Conservation (phyloP, 1,140 invertebrate genomes). For the Cataglyphis hispanica region DNA sequence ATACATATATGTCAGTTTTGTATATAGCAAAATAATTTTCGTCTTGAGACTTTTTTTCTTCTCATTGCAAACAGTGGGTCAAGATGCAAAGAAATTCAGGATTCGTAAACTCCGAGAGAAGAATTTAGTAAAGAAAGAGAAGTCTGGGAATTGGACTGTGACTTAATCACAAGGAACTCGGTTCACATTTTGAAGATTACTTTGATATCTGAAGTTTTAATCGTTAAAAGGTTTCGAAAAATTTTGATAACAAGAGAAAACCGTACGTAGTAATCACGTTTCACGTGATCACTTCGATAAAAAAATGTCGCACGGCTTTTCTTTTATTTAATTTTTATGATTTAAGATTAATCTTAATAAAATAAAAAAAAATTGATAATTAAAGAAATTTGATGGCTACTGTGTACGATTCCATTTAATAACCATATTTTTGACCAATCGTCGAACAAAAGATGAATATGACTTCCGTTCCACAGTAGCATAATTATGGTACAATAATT, state of each 20-base stretch:
- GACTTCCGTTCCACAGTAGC: constrained; percentile 8
- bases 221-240: neutral
- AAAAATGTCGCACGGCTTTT: neutral
- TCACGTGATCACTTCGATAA: neutral
- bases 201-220: neutral
- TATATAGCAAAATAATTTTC: neutral
- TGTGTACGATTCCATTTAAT: neutral
- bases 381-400: neutral
- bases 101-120: neutral
- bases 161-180: constrained; percentile 4
- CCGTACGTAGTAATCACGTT: neutral
- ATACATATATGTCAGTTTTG: neutral
- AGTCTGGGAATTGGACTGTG: neutral
- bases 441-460: neutral
- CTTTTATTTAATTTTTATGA: neutral
- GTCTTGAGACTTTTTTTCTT: neutral
- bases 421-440: neutral
- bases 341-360: neutral
- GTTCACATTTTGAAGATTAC: constrained; percentile 1
- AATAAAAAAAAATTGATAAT: neutral
- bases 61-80: neutral
- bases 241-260: neutral
- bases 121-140: neutral
- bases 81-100: neutral
- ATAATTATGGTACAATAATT: constrained; percentile 32